Base-by-base conservation (phyloP, 2,113 vertebrate species). In the Catagonus wagneri region DNA sequence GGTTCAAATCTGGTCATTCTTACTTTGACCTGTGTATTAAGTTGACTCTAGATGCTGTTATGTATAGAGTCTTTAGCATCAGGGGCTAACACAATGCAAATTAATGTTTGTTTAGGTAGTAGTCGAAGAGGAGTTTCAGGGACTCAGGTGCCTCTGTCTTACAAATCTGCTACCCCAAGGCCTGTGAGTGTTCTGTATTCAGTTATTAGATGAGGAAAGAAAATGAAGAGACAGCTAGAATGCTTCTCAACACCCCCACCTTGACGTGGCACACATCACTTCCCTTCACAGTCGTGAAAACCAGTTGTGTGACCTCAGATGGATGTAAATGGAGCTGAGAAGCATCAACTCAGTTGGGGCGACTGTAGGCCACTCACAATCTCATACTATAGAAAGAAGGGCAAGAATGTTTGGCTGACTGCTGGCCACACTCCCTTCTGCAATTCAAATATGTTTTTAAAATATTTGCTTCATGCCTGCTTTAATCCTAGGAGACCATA, bases 311-410 rank as follows among this genome's bases (percentile, higher is more conserved):
- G 36, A 36, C 3, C 36, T 63, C 22, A 61, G 4, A 34, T 22
- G 17, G 52, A 9, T 9, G 6, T 10, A 83, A 50, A n/a, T 29
- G 11, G 22, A 61, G 2, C 19, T 23, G 2, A 34, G 5, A 86
- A 32, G 32, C 52, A 14, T 0, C 13, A 0, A 44, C 16, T 50
- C 65, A 25, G 32, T 11, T 8, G 11, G 34, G 9, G 11, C 6
- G 78, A 15, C 25, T 15, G 3, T 23, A 19, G 1, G 1, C 60
- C 3, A 17, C 9, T 25, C 13, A 54, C 7, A 22, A 8, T 11
- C 14, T 15, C 20, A 58, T 29, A n/a, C 19, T 5, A 6, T 14
- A 9, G 32, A 56, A 54, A 9, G 22, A 88, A 12, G 16, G 94
- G 12, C 15, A 52, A 71, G 72, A 72, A 14, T 17, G 39, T 63